phyloP scores from a whole-genome alignment of 2,113 vertebrate species.

The Onychostruthus taczanowskii region DNA sequence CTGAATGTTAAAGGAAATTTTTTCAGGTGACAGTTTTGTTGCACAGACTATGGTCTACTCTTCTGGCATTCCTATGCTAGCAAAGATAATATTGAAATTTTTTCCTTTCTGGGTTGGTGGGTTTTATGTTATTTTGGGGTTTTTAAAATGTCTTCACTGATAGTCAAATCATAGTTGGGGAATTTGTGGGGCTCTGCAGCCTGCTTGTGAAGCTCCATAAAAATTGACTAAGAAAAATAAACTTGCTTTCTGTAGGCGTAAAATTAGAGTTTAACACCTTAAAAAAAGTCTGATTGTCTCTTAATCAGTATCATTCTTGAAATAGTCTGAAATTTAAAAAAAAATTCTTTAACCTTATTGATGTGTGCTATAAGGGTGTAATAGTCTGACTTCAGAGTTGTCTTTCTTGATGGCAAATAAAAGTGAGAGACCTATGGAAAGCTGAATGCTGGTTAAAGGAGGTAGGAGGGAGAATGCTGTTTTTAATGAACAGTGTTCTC shows the following conservation, averaged over 20 bases:
- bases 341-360: background rate
- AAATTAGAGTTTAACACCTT: background rate
- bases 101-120: background rate
- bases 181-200: background rate
- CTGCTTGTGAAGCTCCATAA: background rate
- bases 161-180: background rate
- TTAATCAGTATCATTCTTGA: background rate
- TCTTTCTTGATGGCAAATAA: constrained; percentile 5
- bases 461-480: background rate
- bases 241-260: background rate
- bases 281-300: background rate
- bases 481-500: background rate
- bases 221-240: background rate
- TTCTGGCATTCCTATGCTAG: background rate
- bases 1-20: background rate
- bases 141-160: background rate
- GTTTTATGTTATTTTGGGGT: background rate
- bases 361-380: background rate
- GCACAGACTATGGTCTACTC: background rate
- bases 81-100: background rate
- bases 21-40: background rate
- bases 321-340: background rate
- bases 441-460: background rate
- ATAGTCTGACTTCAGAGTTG: background rate
- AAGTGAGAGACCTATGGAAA: background rate